Conservation (phyloP, 2,888 invertebrate genomes). For the Hecatera dysodea region DNA sequence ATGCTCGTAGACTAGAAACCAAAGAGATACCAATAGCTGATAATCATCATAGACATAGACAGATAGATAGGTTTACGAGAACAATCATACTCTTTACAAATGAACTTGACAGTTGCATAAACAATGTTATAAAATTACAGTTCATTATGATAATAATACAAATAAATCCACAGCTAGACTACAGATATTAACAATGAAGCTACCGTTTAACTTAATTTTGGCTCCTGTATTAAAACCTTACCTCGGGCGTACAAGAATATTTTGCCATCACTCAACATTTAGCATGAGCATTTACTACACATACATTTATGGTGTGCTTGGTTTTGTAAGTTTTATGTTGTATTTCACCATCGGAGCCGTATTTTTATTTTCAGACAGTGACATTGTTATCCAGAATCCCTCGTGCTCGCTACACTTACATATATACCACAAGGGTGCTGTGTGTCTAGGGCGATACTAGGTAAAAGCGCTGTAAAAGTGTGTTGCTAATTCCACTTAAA, state of each 20-base stretch:
- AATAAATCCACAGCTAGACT: conserved; percentile 46
- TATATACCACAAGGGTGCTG: neutral
- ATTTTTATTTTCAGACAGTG: neutral
- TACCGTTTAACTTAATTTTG: conserved; percentile 79
- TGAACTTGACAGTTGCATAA: conserved; percentile 16
- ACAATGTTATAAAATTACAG: conserved; percentile 20
- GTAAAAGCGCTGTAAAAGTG: neutral
- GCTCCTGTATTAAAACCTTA: conserved; percentile 78
- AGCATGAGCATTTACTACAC: conserved; percentile 76
- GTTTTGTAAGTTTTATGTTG: conserved; percentile 75
- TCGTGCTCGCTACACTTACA: neutral
- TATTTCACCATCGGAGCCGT: neutral
- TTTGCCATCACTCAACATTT: conserved; percentile 79
- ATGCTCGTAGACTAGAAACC: too few relatives aligned
- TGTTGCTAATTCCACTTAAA: neutral
- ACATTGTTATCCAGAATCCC: neutral
- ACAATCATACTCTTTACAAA: conserved; percentile 13
- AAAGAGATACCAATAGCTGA: neutral
- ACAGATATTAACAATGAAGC: conserved; percentile 74
- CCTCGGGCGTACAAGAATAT: conserved; percentile 72
- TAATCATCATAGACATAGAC: too few relatives aligned
- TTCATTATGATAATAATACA: conserved; percentile 42
- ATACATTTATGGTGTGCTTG: conserved; percentile 77
- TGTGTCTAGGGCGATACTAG: too few relatives aligned
- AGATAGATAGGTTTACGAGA: too few relatives aligned